Evolutionary conservation across 2,113 vertebrate genomes (phyloP), one percentile per base, ranked within the genome.

Genomic region (Plestiodon gilberti): DNA sequence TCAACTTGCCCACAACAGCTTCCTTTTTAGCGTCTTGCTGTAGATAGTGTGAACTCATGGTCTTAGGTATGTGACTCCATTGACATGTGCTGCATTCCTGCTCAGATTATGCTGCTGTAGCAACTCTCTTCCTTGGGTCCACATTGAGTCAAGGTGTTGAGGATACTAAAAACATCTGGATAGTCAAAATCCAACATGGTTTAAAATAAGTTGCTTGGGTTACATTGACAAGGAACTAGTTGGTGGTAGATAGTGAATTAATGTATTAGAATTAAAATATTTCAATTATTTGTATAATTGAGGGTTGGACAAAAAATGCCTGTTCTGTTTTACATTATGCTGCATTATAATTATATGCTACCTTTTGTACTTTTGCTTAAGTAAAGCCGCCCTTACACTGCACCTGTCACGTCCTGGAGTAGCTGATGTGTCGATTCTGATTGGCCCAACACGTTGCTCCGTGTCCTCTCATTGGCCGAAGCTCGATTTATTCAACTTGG

Each of bases 1-100:
- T 91, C 84, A 91, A 87, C 89, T 92, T 92, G 88, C 89, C 89
- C 87, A 67, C 61, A 87, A 17, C 73, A 86, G 75, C 87, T 89
- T 92, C 89, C 30, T 30, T 88, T 91, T 83, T 85, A 18, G 69
- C 89, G 75, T 91, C 78, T 91, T 90, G 84, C 61, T 88, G 80
- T 57, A 52, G 78, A 14, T 84, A 91, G 85, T 82, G 85, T 82
- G 61, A 43, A 73, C 69, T 85, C 3, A 22, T 74, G 74, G 33
- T 62, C 61, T 78, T 61, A 4, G 23, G 8, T 5, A 2, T 28
- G 23, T 59, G 59, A 78, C 23, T 84, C 57, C n/a, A 78, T 78
- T 65, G 38, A 10, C 38, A 6, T 83, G 81, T 87, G 77, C 91
- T 81, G 65, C 0, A 0, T 3, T 0, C 43, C 82, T 90, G 55